Base-by-base conservation (phyloP, 2,888 invertebrate species). In the Alloscopus bannaensis region DNA sequence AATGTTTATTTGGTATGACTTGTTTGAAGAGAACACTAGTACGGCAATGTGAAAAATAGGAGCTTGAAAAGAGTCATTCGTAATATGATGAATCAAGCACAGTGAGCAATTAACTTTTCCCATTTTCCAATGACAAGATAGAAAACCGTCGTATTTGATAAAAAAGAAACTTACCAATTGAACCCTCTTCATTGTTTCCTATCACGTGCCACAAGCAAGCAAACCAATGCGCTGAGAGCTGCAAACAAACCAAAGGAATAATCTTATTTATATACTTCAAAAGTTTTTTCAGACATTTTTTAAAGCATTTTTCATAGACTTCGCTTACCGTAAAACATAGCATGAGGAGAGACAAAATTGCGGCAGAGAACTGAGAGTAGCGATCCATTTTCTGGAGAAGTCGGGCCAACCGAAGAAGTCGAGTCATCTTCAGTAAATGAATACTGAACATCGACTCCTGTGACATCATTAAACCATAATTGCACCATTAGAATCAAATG, bases 181-280 rank as follows among this genome's bases (percentile, higher is more conserved):
- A 22, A 20, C 52, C 52, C 20, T 57, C 28, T n/a, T 97, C 97
- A 87, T 94, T 94, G 87, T 95, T 94, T 8, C 97, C 98, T 86
- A 98, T 96, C 86, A 96, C 95, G 89, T 95, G 98, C 98, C 98
- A 98, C 86, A 98, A 93, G 89, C 98, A 98, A 16, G 98, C 98
- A 82, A 98, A 90, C 98, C 98, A 98, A 89, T 98, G 98, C 2
- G 98, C 97, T 68, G 97, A 93, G 86, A 98, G n/a, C n/a, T n/a
- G n/a, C n/a, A n/a, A n/a, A n/a, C n/a, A n/a, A n/a, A n/a, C n/a
- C n/a, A n/a, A n/a, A n/a, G n/a, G n/a, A n/a, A n/a, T n/a, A n/a
- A n/a, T n/a, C n/a, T n/a, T n/a, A n/a, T n/a, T n/a, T n/a, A n/a
- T n/a, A n/a, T n/a, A n/a, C n/a, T n/a, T n/a, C n/a, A n/a, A n/a